phyloP scores from a whole-genome alignment of 2,888 invertebrate species.

The Chloroclysta siterata region DNA sequence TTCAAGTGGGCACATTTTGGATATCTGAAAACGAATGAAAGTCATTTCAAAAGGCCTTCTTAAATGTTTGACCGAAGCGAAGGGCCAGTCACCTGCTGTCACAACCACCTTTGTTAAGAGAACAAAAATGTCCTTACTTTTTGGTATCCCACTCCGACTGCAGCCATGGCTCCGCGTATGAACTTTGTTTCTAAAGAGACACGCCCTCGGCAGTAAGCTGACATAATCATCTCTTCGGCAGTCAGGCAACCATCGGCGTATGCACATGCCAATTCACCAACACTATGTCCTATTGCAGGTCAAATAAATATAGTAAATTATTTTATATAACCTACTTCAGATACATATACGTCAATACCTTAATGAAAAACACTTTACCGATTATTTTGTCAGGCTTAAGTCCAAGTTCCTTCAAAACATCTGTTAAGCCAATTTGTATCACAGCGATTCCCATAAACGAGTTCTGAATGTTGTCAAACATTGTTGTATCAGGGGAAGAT shows the following conservation, averaged over 20 bases:
- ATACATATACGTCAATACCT: too few relatives aligned
- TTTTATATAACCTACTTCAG: too few relatives aligned
- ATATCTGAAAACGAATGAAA: too few relatives aligned
- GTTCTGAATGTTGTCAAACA: slow-evolving; percentile 85
- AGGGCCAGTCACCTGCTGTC: too few relatives aligned
- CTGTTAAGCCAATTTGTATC: slow-evolving; percentile 83
- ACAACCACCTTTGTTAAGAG: too few relatives aligned
- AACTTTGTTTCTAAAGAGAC: slow-evolving; percentile 87
- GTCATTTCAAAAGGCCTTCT: too few relatives aligned
- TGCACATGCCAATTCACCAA: slow-evolving; percentile 95
- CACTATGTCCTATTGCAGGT: slow-evolving; percentile 62
- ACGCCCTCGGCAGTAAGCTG: slow-evolving; percentile 91
- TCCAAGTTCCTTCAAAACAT: slow-evolving; percentile 76
- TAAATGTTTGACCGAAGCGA: too few relatives aligned
- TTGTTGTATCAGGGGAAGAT: slow-evolving; percentile 85
- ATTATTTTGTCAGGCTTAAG: slow-evolving; percentile 90
- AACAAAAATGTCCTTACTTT: slow-evolving; percentile 61
- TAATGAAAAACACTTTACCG: slow-evolving; percentile 74
- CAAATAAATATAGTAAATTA: background rate
- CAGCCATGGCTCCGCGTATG: slow-evolving; percentile 92
- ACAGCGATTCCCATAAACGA: slow-evolving; percentile 92
- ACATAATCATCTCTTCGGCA: slow-evolving; percentile 90
- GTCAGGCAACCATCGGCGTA: slow-evolving; percentile 95
- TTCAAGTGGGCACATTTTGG: slow-evolving; percentile 61
- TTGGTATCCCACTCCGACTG: slow-evolving; percentile 87